Base-by-base conservation (phyloP, 2,113 vertebrate species). In the Catharus minimus region DNA sequence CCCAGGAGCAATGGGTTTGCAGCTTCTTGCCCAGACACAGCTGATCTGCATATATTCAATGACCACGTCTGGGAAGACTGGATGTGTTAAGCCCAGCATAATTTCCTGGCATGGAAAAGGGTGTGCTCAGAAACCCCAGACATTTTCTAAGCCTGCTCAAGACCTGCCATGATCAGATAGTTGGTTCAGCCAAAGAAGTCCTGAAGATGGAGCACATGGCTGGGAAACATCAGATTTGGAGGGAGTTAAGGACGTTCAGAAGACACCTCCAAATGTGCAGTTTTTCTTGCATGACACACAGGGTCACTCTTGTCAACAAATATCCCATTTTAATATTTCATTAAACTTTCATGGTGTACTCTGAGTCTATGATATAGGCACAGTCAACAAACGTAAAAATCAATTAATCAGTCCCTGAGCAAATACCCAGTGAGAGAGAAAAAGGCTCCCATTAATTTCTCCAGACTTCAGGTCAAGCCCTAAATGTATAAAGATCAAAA, bases 221-320 rank as follows among this genome's bases (percentile, higher is more conserved):
- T 90, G 88, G 60, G 62, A 66, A 86, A 61, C 74, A 33, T 39
- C 50, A 8, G 41, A 23, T 64, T 55, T 61, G 76, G 65, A 65
- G 44, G 77, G 73, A 73, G 55, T 32, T 76, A 36, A 86, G 71
- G 90, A 68, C 68, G 5, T 36, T 50, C 11, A 46, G 66, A 52
- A 86, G 95, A 89, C 75, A 58, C n/a, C 87, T 89, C 82, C 5
- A 3, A 92, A 94, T 0, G 21, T 76, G 93, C 71, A 93, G 39
- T 92, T 95, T 95, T 96, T 91, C 91, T 66, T 64, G 89, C 67
- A 1, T 96, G 92, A 95, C 91, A 92, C 92, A 91, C 64, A 94
- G 92, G 86, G 92, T 95, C 86, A 95, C 87, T 89, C 84, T 93
- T 90, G 92, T 95, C 91, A 95, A 94, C 90, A 93, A 92, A 95